These are phyloP conservation scores for Eurystomus glaucurus DNA, from an alignment of 2,797 vertebrate species.

Conservation along the genomic window DNA sequence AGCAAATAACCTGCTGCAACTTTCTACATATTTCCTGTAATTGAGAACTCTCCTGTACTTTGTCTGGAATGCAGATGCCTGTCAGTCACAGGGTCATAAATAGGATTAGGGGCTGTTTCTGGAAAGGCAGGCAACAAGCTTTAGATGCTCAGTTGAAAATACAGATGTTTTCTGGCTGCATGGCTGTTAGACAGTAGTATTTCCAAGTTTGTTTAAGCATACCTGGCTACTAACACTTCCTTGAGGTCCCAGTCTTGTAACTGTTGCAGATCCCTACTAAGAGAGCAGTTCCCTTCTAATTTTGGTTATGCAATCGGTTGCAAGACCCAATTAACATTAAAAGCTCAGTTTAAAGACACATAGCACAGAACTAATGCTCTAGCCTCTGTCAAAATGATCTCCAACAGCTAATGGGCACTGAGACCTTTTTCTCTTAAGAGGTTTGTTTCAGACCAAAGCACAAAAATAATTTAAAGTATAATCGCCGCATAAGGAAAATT, in stretches of 20 bases:
- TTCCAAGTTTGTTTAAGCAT: not conserved
- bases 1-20: conserved; percentile 72
- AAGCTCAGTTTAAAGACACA: not conserved
- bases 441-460: not conserved
- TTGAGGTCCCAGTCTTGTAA: not conserved
- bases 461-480: not conserved
- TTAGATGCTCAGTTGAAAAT: conserved; percentile 43
- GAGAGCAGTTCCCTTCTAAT: not conserved
- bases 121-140: conserved; percentile 33
- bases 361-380: not conserved
- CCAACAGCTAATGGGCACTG: not conserved
- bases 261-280: not conserved
- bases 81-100: conserved; percentile 70
- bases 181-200: not conserved
- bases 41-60: conserved; percentile 70
- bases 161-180: conserved; percentile 65
- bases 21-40: conserved; percentile 77
- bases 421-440: not conserved
- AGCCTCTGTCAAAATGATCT: not conserved
- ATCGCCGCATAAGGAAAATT: not conserved
- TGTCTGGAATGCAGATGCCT: conserved; percentile 72
- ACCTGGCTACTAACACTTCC: not conserved
- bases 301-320: not conserved
- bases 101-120: conserved; percentile 66
- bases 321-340: not conserved